phyloP scores from a whole-genome alignment of 2,888 invertebrate species.

The Ochropleura plecta region DNA sequence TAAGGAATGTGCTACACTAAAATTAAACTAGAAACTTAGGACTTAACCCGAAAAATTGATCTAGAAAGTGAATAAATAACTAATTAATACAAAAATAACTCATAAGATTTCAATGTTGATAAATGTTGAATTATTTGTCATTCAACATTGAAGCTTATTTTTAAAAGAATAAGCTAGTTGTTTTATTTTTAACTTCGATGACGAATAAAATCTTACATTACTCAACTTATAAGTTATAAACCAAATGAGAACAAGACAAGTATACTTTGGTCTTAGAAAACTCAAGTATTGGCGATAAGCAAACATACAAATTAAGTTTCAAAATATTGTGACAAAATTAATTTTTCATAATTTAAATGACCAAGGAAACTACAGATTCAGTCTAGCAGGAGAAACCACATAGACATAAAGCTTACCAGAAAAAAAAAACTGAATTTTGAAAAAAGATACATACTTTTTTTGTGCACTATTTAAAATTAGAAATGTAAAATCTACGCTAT shows the following conservation, averaged over 20 bases:
- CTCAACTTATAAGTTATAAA: constrained; percentile 17
- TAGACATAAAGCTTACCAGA: not conserved
- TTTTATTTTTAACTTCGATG: not conserved
- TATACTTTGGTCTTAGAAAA: constrained; percentile 43
- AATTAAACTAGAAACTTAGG: constrained; percentile 66
- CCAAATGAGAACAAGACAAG: constrained; percentile 33
- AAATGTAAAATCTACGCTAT: not conserved
- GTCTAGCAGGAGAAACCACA: not conserved
- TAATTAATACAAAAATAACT: constrained; percentile 55
- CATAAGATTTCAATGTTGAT: constrained; percentile 22
- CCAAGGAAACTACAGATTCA: not conserved
- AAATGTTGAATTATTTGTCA: constrained; percentile 24
- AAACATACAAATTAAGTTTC: constrained; percentile 13
- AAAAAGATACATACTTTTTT: not conserved
- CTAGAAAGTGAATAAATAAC: constrained; percentile 67
- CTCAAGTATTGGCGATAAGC: constrained; percentile 10
- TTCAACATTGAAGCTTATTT: constrained; percentile 2
- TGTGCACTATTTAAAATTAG: not conserved
- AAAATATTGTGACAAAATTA: constrained; percentile 25
- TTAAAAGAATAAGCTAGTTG: not conserved
- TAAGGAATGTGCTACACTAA: constrained; percentile 79
- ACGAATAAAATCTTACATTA: constrained; percentile 32
- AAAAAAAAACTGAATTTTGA: not conserved
- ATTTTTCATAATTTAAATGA: not conserved
- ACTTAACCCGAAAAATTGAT: constrained; percentile 64